phyloP scores from a whole-genome alignment of 2,797 vertebrate species.

The Typhlichthys subterraneus region DNA sequence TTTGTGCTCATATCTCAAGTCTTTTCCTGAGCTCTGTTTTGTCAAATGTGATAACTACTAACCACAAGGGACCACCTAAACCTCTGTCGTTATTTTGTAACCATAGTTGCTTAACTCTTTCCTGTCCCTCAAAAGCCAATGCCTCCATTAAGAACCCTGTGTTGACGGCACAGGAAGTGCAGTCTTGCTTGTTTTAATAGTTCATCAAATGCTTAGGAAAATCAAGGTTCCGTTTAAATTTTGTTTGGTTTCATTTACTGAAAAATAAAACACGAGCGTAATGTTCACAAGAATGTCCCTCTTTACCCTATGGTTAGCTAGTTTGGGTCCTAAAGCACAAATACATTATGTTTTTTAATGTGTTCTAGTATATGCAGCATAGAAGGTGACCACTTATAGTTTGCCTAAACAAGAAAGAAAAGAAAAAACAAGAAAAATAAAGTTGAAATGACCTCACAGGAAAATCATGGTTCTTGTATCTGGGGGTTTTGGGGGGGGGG shows the following conservation, averaged over 20 bases:
- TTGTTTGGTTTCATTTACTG: neutral
- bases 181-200: constrained; percentile 34
- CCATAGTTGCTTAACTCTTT: constrained; percentile 75
- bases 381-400: neutral
- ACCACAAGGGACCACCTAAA: constrained; percentile 61
- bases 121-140: constrained; percentile 68
- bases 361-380: neutral
- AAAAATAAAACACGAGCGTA: neutral
- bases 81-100: constrained; percentile 55
- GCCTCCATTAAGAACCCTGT: constrained; percentile 14
- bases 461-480: neutral
- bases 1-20: constrained; percentile 46
- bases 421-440: neutral
- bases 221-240: neutral
- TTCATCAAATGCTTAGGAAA: constrained; percentile 19
- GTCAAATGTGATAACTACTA: constrained; percentile 65
- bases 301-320: neutral
- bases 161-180: constrained; percentile 39
- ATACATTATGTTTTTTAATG: neutral
- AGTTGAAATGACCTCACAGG: neutral
- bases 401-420: neutral
- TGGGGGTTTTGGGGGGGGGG: too few relatives aligned
- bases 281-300: neutral
- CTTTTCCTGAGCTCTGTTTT: constrained; percentile 64
- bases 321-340: too few relatives aligned